Evolutionary conservation across 1,140 invertebrate genomes (phyloP).

Genomic region (Procambarus clarkii): DNA sequence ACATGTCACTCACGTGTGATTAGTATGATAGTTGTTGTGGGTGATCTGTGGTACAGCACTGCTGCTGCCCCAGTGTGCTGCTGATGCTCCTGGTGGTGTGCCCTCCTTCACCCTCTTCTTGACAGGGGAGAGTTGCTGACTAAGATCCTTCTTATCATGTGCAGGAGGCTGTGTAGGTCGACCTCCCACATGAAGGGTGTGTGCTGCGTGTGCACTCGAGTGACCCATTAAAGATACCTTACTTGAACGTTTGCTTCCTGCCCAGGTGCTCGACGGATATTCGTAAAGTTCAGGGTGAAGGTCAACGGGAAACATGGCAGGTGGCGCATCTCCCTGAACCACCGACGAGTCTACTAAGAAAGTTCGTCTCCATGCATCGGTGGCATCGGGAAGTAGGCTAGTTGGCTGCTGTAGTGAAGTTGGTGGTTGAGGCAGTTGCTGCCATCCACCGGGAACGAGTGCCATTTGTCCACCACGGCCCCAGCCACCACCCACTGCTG

Average conservation of each 20-base stretch:
- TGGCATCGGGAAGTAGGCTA: constrained; percentile 80
- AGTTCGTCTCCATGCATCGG: constrained; percentile 86
- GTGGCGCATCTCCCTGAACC: constrained; percentile 77
- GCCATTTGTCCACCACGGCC: constrained; percentile 80
- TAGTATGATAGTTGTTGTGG: constrained; percentile 56
- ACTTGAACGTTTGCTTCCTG: constrained; percentile 68
- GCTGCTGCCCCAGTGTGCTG: constrained; percentile 50
- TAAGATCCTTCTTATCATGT: constrained; percentile 88
- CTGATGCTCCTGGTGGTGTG: constrained; percentile 75
- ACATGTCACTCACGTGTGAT: constrained; percentile 46
- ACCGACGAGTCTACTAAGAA: constrained; percentile 87
- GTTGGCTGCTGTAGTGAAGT: constrained; percentile 79
- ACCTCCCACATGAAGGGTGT: constrained; percentile 60
- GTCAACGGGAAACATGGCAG: constrained; percentile 69
- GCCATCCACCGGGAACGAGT: constrained; percentile 91
- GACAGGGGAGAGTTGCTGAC: constrained; percentile 92
- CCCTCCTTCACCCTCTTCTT: constrained; percentile 99
- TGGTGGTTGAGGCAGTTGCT: constrained; percentile 85
- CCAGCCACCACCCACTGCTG: constrained; percentile 70
- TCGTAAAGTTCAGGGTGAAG: constrained; percentile 67
- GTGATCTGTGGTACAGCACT: constrained; percentile 45
- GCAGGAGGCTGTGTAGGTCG: constrained; percentile 49
- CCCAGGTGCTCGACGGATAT: constrained; percentile 59
- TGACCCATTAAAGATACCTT: constrained; percentile 68
- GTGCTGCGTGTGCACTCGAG: constrained; percentile 47